Percentiles rank a stretch among this genome's conserved stretches.
Conservation (phyloP, 2,797 vertebrate species). For the Rachycentron canadum region DNA sequence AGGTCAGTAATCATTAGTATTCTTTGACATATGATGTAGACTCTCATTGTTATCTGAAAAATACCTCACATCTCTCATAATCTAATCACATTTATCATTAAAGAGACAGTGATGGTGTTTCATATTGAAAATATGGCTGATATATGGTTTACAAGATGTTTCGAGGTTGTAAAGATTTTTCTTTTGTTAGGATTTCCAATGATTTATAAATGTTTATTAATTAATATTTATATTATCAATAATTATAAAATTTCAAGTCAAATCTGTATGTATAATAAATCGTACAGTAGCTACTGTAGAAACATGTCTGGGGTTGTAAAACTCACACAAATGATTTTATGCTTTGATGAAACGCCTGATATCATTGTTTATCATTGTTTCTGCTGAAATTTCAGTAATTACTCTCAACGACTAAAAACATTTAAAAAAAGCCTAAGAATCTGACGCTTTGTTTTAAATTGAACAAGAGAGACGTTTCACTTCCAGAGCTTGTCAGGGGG, state of each 20-base stretch:
- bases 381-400: constrained; percentile 43
- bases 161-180: background rate
- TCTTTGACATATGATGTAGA: too few relatives aligned
- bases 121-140: background rate
- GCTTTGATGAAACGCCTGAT: constrained; percentile 53
- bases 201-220: constrained; percentile 10
- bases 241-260: constrained; percentile 15
- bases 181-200: background rate
- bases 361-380: constrained; percentile 31
- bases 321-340: constrained; percentile 36
- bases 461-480: constrained; percentile 66
- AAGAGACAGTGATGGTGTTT: background rate
- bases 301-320: constrained; percentile 19
- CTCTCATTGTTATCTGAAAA: too few relatives aligned
- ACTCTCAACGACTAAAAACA: constrained; percentile 47
- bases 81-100: constrained; percentile 14
- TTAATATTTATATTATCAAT: too few relatives aligned
- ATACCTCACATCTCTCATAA: too few relatives aligned
- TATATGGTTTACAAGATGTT: constrained; percentile 7
- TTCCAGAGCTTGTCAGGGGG: constrained; percentile 66
- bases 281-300: background rate
- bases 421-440: constrained; percentile 50
- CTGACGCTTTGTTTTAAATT: constrained; percentile 47
- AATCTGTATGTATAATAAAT: constrained; percentile 36
- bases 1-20: too few relatives aligned